Evolutionary conservation across 2,113 vertebrate species (phyloP), one percentile per base, ranked within the genome.

Genomic region (Gobius niger): DNA sequence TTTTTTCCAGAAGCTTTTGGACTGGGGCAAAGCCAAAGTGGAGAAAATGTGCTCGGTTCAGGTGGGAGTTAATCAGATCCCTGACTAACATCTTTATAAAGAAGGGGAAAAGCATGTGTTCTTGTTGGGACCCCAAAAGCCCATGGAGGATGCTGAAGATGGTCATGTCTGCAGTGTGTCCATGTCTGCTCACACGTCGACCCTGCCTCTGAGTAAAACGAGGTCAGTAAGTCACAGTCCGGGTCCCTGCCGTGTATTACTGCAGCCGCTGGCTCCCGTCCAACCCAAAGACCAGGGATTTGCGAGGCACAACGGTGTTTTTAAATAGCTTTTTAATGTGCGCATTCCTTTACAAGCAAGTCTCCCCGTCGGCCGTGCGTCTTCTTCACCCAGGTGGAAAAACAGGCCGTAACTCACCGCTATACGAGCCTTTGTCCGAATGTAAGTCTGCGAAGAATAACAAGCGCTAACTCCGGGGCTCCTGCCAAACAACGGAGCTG

Each of bases 401-500:
- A 77, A 87, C 75, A 80, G 60, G 52, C 83, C 51, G 85, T 81
- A 85, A 82, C 86, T 87, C 77, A 83, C 61, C 72, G 77, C 11
- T 68, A n/a, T n/a, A 78, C 56, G 74, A 70, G 50, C 80, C 64
- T 87, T 82, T 85, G 76, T 86, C 67, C 57, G 18, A 57, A 76
- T 84, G 87, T 73, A 80, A 77, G 81, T 78, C 78, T 14, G 65
- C 53, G 72, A 70, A 82, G 76, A 68, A 8, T 69, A 73, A 80
- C 76, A 82, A 78, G 84, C 62, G 81, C 80, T 77, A 77, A 70
- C 54, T 68, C 52, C 24, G 73, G 77, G 42, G 70, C 63, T 61
- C 72, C 56, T 34, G 51, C 67, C 47, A 79, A 88, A 86, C 82
- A 85, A 86, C 82, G 65, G 64, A 34, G 13, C 60, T 74, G 73